A percentile compares a stretch with the other conserved stretches of the same genome.
Evolutionary conservation across 2,113 vertebrate species (phyloP).

Genomic region (Anhinga anhinga): DNA sequence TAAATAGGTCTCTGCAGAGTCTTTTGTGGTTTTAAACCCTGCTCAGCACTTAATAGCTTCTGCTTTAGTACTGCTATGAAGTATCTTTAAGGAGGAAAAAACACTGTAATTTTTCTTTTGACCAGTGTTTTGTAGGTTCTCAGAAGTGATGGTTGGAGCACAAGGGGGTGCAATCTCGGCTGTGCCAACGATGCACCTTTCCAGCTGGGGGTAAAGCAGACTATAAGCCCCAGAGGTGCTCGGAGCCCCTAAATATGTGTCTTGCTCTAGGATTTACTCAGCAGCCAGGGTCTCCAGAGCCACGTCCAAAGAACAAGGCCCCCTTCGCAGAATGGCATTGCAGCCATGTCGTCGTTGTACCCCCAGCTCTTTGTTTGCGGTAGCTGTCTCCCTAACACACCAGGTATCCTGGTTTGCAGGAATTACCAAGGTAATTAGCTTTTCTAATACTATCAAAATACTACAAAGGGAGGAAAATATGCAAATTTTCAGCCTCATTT

Average conservation of each 20-base stretch:
- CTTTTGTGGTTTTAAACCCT: neutral
- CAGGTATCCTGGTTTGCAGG: neutral
- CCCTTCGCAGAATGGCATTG: fast-evolving
- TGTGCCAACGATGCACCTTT: fast-evolving
- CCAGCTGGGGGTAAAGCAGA: neutral
- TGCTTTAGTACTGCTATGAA: neutral
- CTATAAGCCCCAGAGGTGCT: fast-evolving
- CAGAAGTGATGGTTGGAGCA: neutral
- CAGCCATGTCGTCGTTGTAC: neutral
- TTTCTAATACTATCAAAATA: neutral
- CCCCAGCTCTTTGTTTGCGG: neutral
- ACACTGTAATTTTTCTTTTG: neutral
- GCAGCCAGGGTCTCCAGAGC: neutral
- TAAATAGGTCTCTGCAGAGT: neutral
- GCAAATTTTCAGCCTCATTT: neutral
- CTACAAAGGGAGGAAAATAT: neutral
- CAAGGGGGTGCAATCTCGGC: neutral
- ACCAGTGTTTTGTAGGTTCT: neutral
- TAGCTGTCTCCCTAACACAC: neutral
- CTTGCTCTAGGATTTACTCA: neutral
- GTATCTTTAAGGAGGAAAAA: neutral
- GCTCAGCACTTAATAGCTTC: neutral
- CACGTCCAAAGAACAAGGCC: neutral
- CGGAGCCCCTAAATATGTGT: neutral
- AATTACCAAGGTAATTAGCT: neutral